Evolutionary conservation across 2,113 vertebrate genomes (phyloP), one percentile per base, ranked within the genome.

Genomic region (Pelusios castaneus): DNA sequence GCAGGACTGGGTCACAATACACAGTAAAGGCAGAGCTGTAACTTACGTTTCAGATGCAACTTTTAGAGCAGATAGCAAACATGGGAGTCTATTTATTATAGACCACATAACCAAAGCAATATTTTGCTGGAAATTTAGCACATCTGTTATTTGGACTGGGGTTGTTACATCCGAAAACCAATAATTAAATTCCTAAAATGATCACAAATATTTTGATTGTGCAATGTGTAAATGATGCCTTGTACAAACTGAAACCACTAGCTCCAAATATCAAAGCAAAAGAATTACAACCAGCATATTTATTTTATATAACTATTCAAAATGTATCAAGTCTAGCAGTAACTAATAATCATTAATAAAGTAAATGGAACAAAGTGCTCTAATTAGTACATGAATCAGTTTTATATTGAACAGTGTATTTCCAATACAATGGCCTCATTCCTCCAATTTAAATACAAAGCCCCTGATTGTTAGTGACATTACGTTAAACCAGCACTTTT

Each of bases 91-190:
- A 43, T 75, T 75, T 75, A 75, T 75, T 75, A 25, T 22, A 75
- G 4, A 16, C 81, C 82, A 82, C 75, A 58, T 3, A 80, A 54
- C 3, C 63, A 47, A 14, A 89, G 91, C 85, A 86, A 76, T 5
- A 24, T 56, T n/a, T 27, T 77, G 24, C 31, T 82, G 29, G 31
- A 76, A 93, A 89, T 19, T 81, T 0, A 0, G 1, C 22, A 49
- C 10, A 70, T 80, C 21, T 11, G 22, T 17, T 85, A 91, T 38
- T 47, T 80, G 16, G 21, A 58, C 14, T 55, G 58, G 76, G n/a
- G 89, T 94, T 82, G 85, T 13, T 16, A 19, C 7, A 8, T 56
- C 88, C 31, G 77, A 82, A 91, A 94, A 93, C 21, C 29, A 83
- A 58, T 31, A 38, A 82, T 14, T 86, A 85, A 92, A 87, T 8